Evolutionary conservation across 1,140 invertebrate genomes (phyloP).

Genomic region (Pseudomyrmex cubaensis): DNA sequence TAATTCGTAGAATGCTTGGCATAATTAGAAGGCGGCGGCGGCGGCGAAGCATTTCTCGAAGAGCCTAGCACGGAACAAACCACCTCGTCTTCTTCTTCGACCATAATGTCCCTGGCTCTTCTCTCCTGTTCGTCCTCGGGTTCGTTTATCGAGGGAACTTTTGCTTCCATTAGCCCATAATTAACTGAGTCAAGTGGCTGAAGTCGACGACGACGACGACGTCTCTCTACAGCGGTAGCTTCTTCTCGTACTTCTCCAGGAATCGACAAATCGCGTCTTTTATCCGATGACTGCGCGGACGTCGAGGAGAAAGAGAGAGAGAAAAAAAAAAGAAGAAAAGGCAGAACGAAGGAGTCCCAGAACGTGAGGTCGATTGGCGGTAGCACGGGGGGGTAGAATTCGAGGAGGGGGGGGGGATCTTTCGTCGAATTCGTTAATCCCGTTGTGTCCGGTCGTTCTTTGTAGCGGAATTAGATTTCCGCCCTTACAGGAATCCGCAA

Average conservation of each 20-base stretch:
- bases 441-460: conserved; percentile 52
- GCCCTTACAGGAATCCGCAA: conserved; percentile 63
- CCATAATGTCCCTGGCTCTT: conserved; percentile 27
- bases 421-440: conserved; percentile 72
- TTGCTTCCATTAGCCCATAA: conserved; percentile 47
- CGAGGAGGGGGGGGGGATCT: conserved; percentile 16
- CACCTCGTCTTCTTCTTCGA: not conserved
- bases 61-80: conserved; percentile 9
- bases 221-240: no score
- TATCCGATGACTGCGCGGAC: conserved; percentile 31
- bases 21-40: conserved; percentile 30
- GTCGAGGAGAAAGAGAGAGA: not conserved
- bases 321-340: not conserved
- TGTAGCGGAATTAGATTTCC: conserved; percentile 73
- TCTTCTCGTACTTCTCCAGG: conserved; percentile 31
- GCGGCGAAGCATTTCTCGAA: conserved; percentile 24
- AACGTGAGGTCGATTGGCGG: not conserved
- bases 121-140: conserved; percentile 2
- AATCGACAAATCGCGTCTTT: conserved; percentile 54
- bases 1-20: conserved; percentile 39
- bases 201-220: conserved; percentile 45
- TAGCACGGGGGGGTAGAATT: conserved; percentile 2
- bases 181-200: conserved; percentile 40
- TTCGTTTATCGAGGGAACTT: conserved; percentile 58
- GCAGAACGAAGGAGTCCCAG: not conserved